Conservation (phyloP, 2,888 invertebrate species). For the Caenorhabditis sp. region DNA sequence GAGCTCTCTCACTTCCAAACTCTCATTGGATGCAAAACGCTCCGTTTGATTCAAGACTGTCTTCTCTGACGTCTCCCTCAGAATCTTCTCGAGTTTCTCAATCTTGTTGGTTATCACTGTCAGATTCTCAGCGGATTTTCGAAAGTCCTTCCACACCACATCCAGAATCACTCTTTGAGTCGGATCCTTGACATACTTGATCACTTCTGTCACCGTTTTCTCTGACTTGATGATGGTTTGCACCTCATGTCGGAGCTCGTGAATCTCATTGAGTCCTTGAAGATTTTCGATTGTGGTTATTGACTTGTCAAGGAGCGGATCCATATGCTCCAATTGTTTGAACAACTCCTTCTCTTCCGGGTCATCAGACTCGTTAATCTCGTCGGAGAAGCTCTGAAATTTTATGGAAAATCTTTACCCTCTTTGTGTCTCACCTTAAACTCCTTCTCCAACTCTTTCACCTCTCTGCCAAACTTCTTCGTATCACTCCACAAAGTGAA, state of each 20-base stretch:
- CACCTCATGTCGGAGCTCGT: slow-evolving; percentile 5
- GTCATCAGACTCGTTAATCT: background rate
- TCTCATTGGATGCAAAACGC: background rate
- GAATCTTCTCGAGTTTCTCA: slow-evolving; percentile 13
- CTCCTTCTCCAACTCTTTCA: background rate
- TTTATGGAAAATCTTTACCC: too few species aligned
- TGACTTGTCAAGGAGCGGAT: slow-evolving; percentile 1
- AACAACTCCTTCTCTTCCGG: background rate
- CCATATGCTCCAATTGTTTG: background rate
- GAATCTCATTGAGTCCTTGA: background rate
- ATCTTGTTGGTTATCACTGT: background rate
- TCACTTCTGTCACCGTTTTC: slow-evolving; percentile 1
- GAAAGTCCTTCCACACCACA: slow-evolving; percentile 8
- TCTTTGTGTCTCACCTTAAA: background rate
- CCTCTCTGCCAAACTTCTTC: background rate
- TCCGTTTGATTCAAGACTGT: slow-evolving; percentile 5
- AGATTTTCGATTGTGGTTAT: slow-evolving; percentile 4
- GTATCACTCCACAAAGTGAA: background rate
- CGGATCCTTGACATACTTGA: slow-evolving; percentile 7
- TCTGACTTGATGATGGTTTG: slow-evolving; percentile 1
- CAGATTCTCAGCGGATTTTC: slow-evolving; percentile 4
- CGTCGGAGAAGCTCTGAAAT: background rate
- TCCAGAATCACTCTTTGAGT: slow-evolving; percentile 1
- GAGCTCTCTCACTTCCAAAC: background rate
- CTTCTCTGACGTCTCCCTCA: background rate